A percentile compares a stretch with the other conserved stretches of the same genome.
phyloP scores from a whole-genome alignment of 1,140 invertebrate genomes.

The Nomia melanderi region DNA sequence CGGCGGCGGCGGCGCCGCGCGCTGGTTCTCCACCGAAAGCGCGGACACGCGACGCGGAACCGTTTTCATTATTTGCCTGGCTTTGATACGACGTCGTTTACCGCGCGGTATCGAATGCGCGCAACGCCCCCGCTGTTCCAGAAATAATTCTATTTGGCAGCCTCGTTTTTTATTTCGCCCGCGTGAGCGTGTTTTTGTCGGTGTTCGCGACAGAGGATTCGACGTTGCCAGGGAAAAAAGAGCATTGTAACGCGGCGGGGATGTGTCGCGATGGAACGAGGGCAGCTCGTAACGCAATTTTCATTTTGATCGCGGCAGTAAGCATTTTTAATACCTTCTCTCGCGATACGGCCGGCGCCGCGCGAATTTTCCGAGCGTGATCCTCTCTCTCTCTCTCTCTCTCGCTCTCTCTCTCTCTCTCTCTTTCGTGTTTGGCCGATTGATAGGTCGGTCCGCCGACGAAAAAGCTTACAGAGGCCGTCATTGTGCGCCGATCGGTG shows the following conservation, averaged over 20 bases:
- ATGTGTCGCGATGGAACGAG: neutral
- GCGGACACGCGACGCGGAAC: neutral
- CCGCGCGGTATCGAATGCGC: slow-evolving; percentile 10
- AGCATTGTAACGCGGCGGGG: neutral
- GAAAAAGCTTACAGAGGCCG: too few species aligned
- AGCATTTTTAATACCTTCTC: slow-evolving; percentile 1
- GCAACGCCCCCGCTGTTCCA: slow-evolving; percentile 12
- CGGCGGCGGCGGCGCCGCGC: too few species aligned
- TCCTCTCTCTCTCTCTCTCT: too few species aligned
- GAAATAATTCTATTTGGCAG: slow-evolving; percentile 28
- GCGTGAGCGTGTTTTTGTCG: too few species aligned
- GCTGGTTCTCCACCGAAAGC: slow-evolving; percentile 2
- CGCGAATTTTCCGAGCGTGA: neutral
- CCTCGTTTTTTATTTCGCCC: neutral
- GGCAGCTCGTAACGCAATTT: slow-evolving; percentile 1
- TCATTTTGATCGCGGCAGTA: slow-evolving; percentile 2
- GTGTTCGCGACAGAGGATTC: neutral
- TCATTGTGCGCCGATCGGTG: too few species aligned
- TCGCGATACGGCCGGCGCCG: neutral
- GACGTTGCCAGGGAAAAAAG: neutral
- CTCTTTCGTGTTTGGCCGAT: too few species aligned
- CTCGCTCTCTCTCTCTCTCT: too few species aligned
- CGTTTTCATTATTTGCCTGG: slow-evolving; percentile 38
- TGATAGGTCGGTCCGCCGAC: too few species aligned
- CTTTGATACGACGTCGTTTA: slow-evolving; percentile 25